A percentile compares a stretch with the other conserved stretches of the same genome.
Conservation (phyloP, 2,113 vertebrate species). For the Percopsis transmontana region DNA sequence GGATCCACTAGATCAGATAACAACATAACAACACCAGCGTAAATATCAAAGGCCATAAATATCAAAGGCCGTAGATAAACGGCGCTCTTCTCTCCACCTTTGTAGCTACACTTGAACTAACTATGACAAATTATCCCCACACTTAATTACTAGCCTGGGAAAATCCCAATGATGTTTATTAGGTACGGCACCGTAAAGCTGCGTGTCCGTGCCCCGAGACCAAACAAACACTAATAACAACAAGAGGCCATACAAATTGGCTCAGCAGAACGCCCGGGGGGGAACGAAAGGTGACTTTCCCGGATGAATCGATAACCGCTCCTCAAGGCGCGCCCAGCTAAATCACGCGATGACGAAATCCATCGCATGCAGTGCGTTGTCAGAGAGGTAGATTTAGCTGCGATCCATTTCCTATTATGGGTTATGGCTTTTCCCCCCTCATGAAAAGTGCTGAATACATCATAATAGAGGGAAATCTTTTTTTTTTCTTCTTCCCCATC, state of each 20-base stretch:
- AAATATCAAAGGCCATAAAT: constrained; percentile 13
- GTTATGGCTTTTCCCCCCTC: constrained; percentile 37
- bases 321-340: no score
- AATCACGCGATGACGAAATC: constrained; percentile 17
- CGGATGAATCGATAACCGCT: constrained; percentile 61
- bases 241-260: constrained; percentile 70
- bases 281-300: constrained; percentile 72
- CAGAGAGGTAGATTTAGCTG: constrained; percentile 41
- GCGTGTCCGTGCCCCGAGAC: constrained; percentile 64
- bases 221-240: constrained; percentile 72
- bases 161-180: constrained; percentile 79
- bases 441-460: constrained; percentile 64
- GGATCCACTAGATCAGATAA: no score
- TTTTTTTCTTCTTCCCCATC: background rate
- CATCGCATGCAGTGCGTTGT: constrained; percentile 24
- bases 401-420: constrained; percentile 53
- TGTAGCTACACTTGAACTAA: constrained; percentile 78
- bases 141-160: constrained; percentile 81
- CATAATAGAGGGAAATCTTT: constrained; percentile 24
- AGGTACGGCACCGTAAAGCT: constrained; percentile 74
- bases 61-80: constrained; percentile 33
- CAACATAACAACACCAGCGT: no score
- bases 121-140: constrained; percentile 78
- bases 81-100: constrained; percentile 38
- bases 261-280: constrained; percentile 41